Evolutionary conservation across 2,888 invertebrate genomes (phyloP).

Genomic region (Hybos culiciformis): DNA sequence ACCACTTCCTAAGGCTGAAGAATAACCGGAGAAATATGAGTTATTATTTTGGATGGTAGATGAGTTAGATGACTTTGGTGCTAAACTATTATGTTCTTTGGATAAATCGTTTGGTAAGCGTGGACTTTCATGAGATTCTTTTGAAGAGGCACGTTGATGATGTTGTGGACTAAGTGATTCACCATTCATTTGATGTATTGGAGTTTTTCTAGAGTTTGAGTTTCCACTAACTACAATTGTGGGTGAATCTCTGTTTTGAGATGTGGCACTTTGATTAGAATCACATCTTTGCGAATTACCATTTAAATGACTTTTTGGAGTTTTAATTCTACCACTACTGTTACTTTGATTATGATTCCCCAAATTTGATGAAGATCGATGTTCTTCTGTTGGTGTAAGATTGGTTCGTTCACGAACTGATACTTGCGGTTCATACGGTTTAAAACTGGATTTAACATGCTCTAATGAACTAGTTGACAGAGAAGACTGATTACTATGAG

Average conservation of each 20-base stretch:
- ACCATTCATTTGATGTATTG: slow-evolving; percentile 5
- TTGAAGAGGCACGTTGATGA: slow-evolving; percentile 22
- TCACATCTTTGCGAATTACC: slow-evolving; percentile 41
- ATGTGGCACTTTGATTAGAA: slow-evolving; percentile 60
- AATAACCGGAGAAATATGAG: slow-evolving; percentile 47
- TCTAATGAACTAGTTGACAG: slow-evolving; percentile 38
- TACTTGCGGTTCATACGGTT: slow-evolving; percentile 60
- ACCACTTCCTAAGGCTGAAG: slow-evolving; percentile 42
- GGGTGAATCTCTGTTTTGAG: slow-evolving; percentile 31
- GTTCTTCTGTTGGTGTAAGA: slow-evolving; percentile 42
- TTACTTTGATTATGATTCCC: slow-evolving; percentile 13
- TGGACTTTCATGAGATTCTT: slow-evolving; percentile 26
- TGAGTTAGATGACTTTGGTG: slow-evolving; percentile 17
- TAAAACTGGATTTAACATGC: slow-evolving; percentile 47
- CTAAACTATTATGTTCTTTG: slow-evolving; percentile 46
- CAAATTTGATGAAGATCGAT: slow-evolving; percentile 28
- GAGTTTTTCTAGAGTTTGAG: slow-evolving; percentile 13
- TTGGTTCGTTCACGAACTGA: slow-evolving; percentile 5
- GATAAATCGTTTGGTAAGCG: slow-evolving; percentile 19
- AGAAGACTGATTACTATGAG: slow-evolving; percentile 33
- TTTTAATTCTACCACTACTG: slow-evolving; percentile 22
- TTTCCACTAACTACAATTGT: slow-evolving; percentile 13
- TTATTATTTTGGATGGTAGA: slow-evolving; percentile 10
- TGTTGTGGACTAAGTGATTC: slow-evolving; percentile 20
- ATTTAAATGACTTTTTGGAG: slow-evolving; percentile 22